Percentiles rank a stretch among this genome's conserved stretches.
Evolutionary conservation across 1,140 invertebrate genomes (phyloP).

Genomic region (Pygmarrhopalites habei): DNA sequence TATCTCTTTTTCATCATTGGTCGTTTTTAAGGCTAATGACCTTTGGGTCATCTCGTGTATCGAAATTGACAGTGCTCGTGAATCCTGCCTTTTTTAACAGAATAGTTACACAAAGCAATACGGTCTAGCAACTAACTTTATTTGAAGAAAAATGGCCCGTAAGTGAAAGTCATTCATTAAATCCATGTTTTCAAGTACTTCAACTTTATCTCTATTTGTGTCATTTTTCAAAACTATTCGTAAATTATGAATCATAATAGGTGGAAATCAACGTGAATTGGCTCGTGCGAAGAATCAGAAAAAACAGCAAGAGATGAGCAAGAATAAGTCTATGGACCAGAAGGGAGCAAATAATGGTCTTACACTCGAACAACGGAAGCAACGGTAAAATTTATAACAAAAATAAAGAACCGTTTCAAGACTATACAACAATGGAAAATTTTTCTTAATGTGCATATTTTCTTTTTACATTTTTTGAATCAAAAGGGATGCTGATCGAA

Average conservation of each 20-base stretch:
- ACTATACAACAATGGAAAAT: neutral
- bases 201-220: neutral
- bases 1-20: too few relatives aligned
- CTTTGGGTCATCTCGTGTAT: constrained; percentile 19
- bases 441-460: neutral
- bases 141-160: too few relatives aligned
- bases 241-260: neutral
- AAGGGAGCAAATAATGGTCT: constrained; percentile 61
- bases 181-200: neutral
- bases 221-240: neutral
- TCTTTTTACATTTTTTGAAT: neutral
- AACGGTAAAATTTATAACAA: constrained; percentile 52
- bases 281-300: constrained; percentile 73
- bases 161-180: too few relatives aligned
- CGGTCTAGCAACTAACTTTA: too few relatives aligned
- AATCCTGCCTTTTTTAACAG: too few relatives aligned
- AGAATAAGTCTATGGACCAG: constrained; percentile 55
- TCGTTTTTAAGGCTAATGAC: too few relatives aligned
- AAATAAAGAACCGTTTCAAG: constrained; percentile 22
- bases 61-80: too few relatives aligned
- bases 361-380: constrained; percentile 67
- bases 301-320: constrained; percentile 61
- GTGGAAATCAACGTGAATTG: constrained; percentile 78
- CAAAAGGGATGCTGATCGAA: constrained; percentile 67
- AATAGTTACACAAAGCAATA: too few relatives aligned